These are phyloP conservation scores for Fistularia tabacaria DNA, from an alignment of 2,797 vertebrate genomes.

Conservation along the genomic window DNA sequence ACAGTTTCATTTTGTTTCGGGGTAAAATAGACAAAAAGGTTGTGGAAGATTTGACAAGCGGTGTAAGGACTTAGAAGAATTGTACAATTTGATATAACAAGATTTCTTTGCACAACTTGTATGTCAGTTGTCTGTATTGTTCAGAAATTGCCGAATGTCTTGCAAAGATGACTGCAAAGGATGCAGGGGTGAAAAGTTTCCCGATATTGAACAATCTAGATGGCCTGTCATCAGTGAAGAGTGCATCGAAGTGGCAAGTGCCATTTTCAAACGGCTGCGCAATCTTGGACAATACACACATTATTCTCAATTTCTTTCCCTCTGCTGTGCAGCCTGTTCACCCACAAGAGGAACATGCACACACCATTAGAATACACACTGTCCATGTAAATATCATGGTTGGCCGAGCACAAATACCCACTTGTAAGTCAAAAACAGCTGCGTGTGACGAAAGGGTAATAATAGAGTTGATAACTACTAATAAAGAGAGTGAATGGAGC, in stretches of 20 bases:
- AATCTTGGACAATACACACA: constrained; percentile 66
- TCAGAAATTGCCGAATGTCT: constrained; percentile 23
- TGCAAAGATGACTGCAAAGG: constrained; percentile 36
- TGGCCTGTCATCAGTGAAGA: constrained; percentile 61
- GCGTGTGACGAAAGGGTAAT: constrained; percentile 35
- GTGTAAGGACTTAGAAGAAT: not conserved
- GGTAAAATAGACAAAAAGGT: too few species aligned
- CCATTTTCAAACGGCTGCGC: constrained; percentile 63
- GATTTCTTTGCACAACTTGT: constrained; percentile 21
- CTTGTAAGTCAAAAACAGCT: constrained; percentile 46
- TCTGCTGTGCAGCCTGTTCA: constrained; percentile 34
- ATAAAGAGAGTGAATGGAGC: not conserved
- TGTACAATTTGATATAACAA: constrained; percentile 20
- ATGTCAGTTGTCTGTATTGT: constrained; percentile 30
- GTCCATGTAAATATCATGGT: constrained; percentile 42
- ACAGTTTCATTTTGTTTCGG: not conserved
- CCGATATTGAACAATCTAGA: constrained; percentile 50
- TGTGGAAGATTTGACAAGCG: not conserved
- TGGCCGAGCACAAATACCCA: constrained; percentile 43
- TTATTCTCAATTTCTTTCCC: constrained; percentile 59
- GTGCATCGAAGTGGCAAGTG: constrained; percentile 55
- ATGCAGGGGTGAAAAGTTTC: constrained; percentile 46
- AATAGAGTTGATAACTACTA: constrained; percentile 20
- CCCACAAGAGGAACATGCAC: constrained; percentile 35
- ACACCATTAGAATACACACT: constrained; percentile 42